Base-by-base conservation (phyloP, 1,140 invertebrate species). In the Procambarus clarkii region DNA sequence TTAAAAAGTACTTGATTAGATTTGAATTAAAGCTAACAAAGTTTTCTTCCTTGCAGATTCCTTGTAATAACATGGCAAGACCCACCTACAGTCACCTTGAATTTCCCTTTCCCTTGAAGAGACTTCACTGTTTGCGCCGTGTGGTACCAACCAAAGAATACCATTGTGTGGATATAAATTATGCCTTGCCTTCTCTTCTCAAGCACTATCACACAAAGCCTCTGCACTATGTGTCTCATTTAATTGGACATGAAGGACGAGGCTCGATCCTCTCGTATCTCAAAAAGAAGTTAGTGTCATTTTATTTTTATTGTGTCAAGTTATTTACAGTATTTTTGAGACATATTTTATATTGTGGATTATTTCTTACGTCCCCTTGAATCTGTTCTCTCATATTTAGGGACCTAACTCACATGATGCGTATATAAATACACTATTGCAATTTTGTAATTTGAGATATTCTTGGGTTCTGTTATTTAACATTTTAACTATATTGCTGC, bases 161-260 rank as follows among this genome's bases (percentile, higher is more conserved):
- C 3, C 95, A 98, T 69, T 96, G 96, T 87, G 95, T 99, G 44
- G 97, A 96, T 89, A 96, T 99, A 0, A 96, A 96, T 71, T 99
- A 99, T 95, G 97, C 97, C 0, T 96, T 98, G 86, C 98, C 98
- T 34, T 98, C 99, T 94, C 95, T 97, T 3, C 96, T 96, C 24
- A 94, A 96, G 85, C 95, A 97, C 94, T 99, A 98, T 93, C 93
- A 89, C 45, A 88, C 74, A 54, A 92, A 92, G n/a, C 93, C 82
- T 93, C 80, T 92, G 91, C 3, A 93, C 93, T 21, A 90, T 95
- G 18, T 95, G 96, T 8, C 97, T 97, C 94, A 93, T 95, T 95
- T 99, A 79, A 95, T 99, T 93, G 98, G 98, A 0, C 99, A 99
- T 94, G 98, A 99, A 95, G 98, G 98, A 7, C 96, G 97, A 77